Conservation (phyloP, 2,888 invertebrate genomes). For the Smittia aterrima region DNA sequence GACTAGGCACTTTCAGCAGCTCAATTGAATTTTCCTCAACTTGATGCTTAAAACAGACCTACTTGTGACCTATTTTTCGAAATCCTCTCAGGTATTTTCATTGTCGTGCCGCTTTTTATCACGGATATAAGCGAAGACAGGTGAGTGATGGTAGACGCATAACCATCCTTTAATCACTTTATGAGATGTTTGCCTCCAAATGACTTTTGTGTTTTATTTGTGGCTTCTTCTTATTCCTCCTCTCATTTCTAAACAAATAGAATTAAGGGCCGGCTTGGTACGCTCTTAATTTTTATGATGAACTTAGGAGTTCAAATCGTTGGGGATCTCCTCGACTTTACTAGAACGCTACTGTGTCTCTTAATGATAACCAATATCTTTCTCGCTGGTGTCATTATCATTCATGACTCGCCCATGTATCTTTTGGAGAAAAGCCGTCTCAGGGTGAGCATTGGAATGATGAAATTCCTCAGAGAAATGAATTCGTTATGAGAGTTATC, state of each 20-base stretch:
- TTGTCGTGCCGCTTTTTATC: constrained; percentile 49
- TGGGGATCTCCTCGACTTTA: background rate
- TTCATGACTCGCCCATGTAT: constrained; percentile 34
- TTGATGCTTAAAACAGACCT: too few relatives aligned
- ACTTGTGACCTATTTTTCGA: too few relatives aligned
- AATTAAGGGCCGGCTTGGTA: background rate
- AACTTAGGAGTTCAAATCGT: background rate
- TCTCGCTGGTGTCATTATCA: background rate
- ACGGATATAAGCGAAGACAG: constrained; percentile 50
- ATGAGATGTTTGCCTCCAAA: background rate
- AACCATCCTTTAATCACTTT: constrained; percentile 4
- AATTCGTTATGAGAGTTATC: too few relatives aligned
- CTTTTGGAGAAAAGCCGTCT: background rate
- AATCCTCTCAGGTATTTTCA: background rate
- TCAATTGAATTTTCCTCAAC: too few relatives aligned
- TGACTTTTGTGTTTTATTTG: constrained; percentile 5
- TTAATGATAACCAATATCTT: constrained; percentile 7
- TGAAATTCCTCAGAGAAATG: background rate
- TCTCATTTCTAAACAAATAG: background rate
- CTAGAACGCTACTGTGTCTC: background rate
- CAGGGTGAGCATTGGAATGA: background rate
- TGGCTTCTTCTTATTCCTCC: constrained; percentile 45
- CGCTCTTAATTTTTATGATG: background rate
- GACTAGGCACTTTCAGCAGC: too few relatives aligned
- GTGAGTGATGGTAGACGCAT: constrained; percentile 44